Conservation (phyloP, 2,888 invertebrate species). For the Cynaeus angustus region DNA sequence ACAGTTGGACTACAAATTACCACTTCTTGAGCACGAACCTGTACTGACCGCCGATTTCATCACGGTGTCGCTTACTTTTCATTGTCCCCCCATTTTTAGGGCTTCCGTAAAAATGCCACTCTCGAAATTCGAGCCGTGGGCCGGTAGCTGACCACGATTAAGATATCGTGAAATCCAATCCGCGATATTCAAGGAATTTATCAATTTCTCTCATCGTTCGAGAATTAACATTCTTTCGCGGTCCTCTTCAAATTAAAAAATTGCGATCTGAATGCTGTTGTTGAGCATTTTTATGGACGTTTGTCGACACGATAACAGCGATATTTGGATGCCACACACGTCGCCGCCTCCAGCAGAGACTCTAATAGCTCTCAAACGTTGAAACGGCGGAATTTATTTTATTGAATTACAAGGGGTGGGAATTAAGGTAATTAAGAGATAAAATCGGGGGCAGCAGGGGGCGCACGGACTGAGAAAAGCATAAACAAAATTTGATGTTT, state of each 20-base stretch:
- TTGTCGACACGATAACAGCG: conserved; percentile 17
- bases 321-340: conserved; percentile 35
- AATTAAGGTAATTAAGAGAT: conserved; percentile 32
- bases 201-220: conserved; percentile 37
- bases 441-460: conserved; percentile 27
- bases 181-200: conserved; percentile 42
- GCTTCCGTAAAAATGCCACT: conserved; percentile 35
- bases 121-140: conserved; percentile 19
- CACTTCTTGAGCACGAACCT: neutral
- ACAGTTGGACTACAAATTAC: conserved; percentile 8
- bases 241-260: conserved; percentile 28
- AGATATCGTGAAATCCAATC: conserved; percentile 41
- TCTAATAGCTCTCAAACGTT: conserved; percentile 13
- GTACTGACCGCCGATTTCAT: neutral
- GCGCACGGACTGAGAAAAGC: no score
- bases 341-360: conserved; percentile 18
- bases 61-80: neutral
- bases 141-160: conserved; percentile 39
- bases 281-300: conserved; percentile 32
- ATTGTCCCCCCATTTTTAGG: conserved; percentile 15
- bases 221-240: conserved; percentile 38
- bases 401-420: conserved; percentile 23
- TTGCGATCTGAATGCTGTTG: conserved; percentile 25
- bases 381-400: conserved; percentile 28
- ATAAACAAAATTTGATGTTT: no score